phyloP scores from a whole-genome alignment of 92 coral and sea anemone genomes.

The Zoanthus solanderi region DNA sequence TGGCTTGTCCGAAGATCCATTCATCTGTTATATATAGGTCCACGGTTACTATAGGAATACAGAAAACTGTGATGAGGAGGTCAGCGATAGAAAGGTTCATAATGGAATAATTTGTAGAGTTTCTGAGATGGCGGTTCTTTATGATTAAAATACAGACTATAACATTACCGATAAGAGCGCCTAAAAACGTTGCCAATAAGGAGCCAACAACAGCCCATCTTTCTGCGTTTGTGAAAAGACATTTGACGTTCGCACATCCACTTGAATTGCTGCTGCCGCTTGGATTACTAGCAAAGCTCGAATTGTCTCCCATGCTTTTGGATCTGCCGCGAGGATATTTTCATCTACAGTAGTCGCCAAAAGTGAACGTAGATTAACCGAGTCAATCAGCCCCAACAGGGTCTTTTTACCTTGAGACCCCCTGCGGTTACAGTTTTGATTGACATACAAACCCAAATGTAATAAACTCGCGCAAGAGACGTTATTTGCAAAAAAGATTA shows the following conservation, averaged over 20 bases:
- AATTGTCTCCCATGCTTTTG: background rate
- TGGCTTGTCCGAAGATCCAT: conserved; percentile 69
- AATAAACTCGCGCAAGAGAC: background rate
- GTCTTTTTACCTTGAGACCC: background rate
- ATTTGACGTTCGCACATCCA: conserved; percentile 58
- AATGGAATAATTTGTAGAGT: conserved; percentile 81
- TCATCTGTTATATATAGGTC: conserved; percentile 64
- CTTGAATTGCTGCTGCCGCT: background rate
- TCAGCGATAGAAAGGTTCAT: conserved; percentile 80
- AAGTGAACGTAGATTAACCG: background rate
- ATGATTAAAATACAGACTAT: conserved; percentile 64
- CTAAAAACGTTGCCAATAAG: conserved; percentile 54
- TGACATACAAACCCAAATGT: conserved; percentile 7
- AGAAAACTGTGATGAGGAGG: conserved; percentile 71
- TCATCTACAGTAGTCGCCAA: background rate
- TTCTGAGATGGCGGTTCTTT: conserved; percentile 59
- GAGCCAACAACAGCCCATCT: conserved; percentile 56
- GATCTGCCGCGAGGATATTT: background rate
- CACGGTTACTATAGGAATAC: conserved; percentile 71
- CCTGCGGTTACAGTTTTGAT: background rate
- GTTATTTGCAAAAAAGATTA: background rate
- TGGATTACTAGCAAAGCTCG: background rate
- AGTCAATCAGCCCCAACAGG: background rate
- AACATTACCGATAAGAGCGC: conserved; percentile 73
- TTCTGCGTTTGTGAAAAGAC: conserved; percentile 68